These are phyloP conservation scores for Ficedula albicollis DNA, from an alignment of 2,797 vertebrate species.

Conservation along the genomic window DNA sequence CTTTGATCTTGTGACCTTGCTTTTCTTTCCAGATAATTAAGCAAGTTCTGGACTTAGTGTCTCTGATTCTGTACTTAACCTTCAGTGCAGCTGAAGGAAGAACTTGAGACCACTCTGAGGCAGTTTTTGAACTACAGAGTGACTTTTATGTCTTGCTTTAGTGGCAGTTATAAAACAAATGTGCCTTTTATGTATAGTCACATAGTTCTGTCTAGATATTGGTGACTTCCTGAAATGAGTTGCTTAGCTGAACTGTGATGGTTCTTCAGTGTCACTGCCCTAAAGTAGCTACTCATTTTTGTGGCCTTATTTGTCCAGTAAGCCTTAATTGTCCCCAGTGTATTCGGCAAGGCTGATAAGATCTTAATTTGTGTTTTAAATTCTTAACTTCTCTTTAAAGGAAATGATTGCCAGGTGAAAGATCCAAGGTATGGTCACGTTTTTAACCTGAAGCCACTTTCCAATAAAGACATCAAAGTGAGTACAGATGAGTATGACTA, in stretches of 20 bases:
- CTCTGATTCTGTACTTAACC: not conserved
- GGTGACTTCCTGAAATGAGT: not conserved
- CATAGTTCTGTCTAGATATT: not conserved
- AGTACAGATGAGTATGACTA: conserved; percentile 80
- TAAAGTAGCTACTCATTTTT: not conserved
- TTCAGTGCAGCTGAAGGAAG: not conserved
- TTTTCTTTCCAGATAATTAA: conserved; percentile 22
- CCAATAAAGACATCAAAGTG: conserved; percentile 75
- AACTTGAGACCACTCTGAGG: not conserved
- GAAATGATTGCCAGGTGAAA: conserved; percentile 85
- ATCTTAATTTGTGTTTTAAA: not conserved
- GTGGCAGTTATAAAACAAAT: not conserved
- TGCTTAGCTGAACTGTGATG: not conserved
- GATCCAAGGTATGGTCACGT: conserved; percentile 85
- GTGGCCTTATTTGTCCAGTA: not conserved
- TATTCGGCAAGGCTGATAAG: not conserved
- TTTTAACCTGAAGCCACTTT: conserved; percentile 86
- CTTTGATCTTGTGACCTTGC: not conserved
- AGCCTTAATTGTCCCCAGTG: not conserved
- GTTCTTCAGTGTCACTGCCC: not conserved
- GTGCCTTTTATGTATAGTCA: not conserved
- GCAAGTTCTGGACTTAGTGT: not conserved
- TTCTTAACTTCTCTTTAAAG: conserved; percentile 63
- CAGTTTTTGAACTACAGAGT: not conserved
- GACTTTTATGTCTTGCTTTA: not conserved